These are phyloP conservation scores for Mustelus asterias DNA, from an alignment of 2,113 vertebrate species.

Conservation along the genomic window DNA sequence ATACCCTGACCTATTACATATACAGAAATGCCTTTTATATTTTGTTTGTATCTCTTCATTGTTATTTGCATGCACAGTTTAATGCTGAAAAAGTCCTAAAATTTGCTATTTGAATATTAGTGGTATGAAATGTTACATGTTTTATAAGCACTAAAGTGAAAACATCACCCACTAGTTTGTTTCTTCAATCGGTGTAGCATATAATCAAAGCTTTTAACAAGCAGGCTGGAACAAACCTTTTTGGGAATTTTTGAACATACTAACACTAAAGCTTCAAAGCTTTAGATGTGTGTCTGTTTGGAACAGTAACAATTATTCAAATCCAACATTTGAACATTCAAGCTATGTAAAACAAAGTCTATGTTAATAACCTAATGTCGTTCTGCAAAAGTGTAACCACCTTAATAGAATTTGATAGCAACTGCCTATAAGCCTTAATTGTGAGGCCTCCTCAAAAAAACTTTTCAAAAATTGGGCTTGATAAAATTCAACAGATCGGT, in stretches of 20 bases:
- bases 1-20: background rate
- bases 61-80: background rate
- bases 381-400: background rate
- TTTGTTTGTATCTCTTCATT: background rate
- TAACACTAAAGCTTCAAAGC: background rate
- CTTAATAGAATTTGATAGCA: background rate
- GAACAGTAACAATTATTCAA: background rate
- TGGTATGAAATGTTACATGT: background rate
- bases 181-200: background rate
- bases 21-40: background rate
- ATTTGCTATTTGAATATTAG: background rate
- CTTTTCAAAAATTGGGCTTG: background rate
- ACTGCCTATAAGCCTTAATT: background rate
- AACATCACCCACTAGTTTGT: background rate
- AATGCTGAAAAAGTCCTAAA: background rate
- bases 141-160: background rate
- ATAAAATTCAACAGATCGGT: background rate
- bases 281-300: background rate
- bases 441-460: background rate
- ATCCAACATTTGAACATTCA: background rate
- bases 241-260: background rate
- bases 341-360: background rate
- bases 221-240: slow-evolving; percentile 18
- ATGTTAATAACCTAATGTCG: background rate
- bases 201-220: background rate